These are phyloP conservation scores for Phaethon lepturus DNA, from an alignment of 2,113 vertebrate species.

Conservation along the genomic window DNA sequence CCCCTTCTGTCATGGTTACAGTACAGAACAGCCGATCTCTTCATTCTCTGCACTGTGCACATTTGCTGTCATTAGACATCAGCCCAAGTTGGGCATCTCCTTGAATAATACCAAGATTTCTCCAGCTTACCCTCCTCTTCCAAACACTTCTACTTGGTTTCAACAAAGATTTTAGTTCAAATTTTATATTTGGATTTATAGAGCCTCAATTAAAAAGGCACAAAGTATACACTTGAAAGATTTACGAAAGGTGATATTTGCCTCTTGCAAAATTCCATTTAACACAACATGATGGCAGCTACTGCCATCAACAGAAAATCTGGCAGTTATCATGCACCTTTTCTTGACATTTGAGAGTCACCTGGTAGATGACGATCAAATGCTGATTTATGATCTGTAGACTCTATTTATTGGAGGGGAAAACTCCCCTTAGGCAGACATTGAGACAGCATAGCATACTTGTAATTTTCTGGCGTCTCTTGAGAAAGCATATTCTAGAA, in stretches of 20 bases:
- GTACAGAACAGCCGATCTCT: background rate
- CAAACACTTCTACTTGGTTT: background rate
- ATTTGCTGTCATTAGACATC: background rate
- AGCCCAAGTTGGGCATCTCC: background rate
- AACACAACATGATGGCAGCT: background rate
- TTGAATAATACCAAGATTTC: background rate
- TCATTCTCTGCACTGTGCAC: background rate
- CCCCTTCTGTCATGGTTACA: background rate
- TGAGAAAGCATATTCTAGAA: slow-evolving; percentile 20
- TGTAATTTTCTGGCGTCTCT: slow-evolving; percentile 1
- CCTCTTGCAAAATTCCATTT: background rate
- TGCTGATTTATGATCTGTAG: slow-evolving; percentile 39
- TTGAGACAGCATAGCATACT: background rate
- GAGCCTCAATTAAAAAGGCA: background rate
- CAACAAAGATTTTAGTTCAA: background rate
- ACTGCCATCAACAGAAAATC: slow-evolving; percentile 33
- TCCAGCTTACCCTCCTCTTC: background rate
- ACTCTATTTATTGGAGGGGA: slow-evolving; percentile 53
- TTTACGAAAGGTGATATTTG: slow-evolving; percentile 49
- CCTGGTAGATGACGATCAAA: slow-evolving; percentile 48
- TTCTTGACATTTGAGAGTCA: slow-evolving; percentile 68
- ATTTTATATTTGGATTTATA: background rate
- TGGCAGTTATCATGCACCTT: slow-evolving; percentile 25
- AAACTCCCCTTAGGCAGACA: slow-evolving; percentile 51
- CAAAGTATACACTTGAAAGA: background rate